Base-by-base conservation (phyloP, 2,113 vertebrate species). In the Corythornis cristatus region DNA sequence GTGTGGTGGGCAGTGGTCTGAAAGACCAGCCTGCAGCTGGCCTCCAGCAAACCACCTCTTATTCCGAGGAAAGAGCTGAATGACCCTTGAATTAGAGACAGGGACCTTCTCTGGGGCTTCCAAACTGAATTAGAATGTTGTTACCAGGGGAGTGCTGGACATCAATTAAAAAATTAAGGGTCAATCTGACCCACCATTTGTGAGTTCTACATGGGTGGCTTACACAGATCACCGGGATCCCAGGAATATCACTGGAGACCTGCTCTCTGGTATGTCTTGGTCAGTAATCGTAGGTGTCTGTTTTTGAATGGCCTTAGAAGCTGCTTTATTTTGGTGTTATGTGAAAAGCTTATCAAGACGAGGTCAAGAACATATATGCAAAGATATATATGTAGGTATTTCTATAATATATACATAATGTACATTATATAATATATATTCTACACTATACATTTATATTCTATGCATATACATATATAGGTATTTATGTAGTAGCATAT, bases 161-260 rank as follows among this genome's bases (percentile, higher is more conserved):
- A 96, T 67, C 95, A 98, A 88, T 98, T 98, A 86, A 96, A 97
- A 88, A 98, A 98, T 14, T 97, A 98, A 93, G 96, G 84, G 97
- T 98, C 7, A 94, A 96, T 95, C 89, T 95, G 28, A 98, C 96
- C 45, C 96, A 98, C 97, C 58, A 97, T 97, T 43, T 98, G 97
- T 65, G 98, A 98, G 79, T 98, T 98, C 93, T 98, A 97, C 19
- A 96, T 98, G 98, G 98, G 96, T 98, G 98, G 98, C 97, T 9
- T 98, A 97, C 4, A 80, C 88, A 0, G 97, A 98, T 86, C 97
- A 98, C 90, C 29, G 97, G 7, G 97, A 98, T 84, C 83, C 98
- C 95, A 98, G 98, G 97, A 98, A 98, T 3, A 97, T 98, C 56
- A 96, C 98, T 29, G 98, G 98, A 96, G 98, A 98, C 40, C 96